Conservation (phyloP, 2,888 invertebrate genomes). For the Athripsodes cinereus region DNA sequence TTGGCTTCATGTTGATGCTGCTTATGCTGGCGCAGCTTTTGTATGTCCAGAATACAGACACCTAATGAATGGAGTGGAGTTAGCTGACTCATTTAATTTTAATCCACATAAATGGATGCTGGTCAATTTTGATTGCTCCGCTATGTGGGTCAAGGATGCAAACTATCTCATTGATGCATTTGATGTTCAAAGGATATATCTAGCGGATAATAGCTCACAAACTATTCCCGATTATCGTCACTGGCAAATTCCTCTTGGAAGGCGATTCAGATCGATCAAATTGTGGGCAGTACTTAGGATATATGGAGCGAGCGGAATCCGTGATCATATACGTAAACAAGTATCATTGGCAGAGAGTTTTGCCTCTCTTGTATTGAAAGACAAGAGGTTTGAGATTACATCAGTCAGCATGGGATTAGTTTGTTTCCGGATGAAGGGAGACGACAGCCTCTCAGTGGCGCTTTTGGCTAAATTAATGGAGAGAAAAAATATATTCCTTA, state of each 20-base stretch:
- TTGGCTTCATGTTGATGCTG: constrained; percentile 96
- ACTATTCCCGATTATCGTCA: constrained; percentile 61
- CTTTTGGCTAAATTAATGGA: constrained; percentile 68
- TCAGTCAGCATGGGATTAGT: constrained; percentile 75
- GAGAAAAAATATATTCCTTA: constrained; percentile 73
- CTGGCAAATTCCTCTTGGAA: constrained; percentile 82
- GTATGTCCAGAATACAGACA: constrained; percentile 87
- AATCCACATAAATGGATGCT: constrained; percentile 96
- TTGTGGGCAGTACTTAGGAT: constrained; percentile 88
- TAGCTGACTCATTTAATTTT: constrained; percentile 84
- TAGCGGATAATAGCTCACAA: constrained; percentile 66
- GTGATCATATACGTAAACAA: constrained; percentile 69
- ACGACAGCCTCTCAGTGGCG: constrained; percentile 61
- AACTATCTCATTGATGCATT: constrained; percentile 77
- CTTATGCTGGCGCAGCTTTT: constrained; percentile 90
- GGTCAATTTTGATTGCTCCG: constrained; percentile 92
- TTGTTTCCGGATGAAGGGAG: constrained; percentile 79
- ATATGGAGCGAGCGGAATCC: constrained; percentile 75
- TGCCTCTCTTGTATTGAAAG: constrained; percentile 60
- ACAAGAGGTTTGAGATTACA: constrained; percentile 72
- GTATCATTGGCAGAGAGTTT: constrained; percentile 72
- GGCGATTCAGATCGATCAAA: constrained; percentile 84
- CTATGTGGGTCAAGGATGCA: constrained; percentile 84
- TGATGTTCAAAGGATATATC: constrained; percentile 84
- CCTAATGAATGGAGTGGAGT: constrained; percentile 70